Conservation (phyloP, 2,113 vertebrate genomes). For the Natator depressus region DNA sequence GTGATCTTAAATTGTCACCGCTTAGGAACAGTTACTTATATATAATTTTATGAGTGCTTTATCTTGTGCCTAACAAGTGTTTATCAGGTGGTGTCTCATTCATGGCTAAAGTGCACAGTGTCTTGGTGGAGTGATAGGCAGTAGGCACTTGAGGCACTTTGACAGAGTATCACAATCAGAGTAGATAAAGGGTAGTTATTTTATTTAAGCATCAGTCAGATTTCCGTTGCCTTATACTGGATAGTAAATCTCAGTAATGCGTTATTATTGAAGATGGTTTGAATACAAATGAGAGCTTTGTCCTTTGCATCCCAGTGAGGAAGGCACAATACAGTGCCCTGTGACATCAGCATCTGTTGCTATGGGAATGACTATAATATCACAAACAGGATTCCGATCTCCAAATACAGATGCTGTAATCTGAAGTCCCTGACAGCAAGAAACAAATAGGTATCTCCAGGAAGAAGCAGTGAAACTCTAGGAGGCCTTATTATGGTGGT, state of each 20-base stretch:
- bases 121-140: background rate
- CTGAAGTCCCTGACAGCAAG: background rate
- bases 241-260: background rate
- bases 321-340: background rate
- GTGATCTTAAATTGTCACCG: background rate
- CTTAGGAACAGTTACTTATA: background rate
- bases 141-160: background rate
- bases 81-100: fast-evolving
- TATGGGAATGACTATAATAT: background rate
- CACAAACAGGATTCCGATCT: background rate
- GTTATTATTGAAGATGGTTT: background rate
- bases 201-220: background rate
- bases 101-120: background rate
- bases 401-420: background rate
- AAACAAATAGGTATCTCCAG: background rate
- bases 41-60: background rate
- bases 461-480: background rate
- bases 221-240: background rate
- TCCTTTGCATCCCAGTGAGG: background rate
- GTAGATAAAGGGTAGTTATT: background rate
- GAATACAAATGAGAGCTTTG: background rate
- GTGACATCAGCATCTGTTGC: background rate
- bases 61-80: background rate
- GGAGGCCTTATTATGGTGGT: background rate
- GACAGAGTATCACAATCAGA: background rate